phyloP scores from a whole-genome alignment of 2,113 vertebrate genomes.

The Clupea harengus region DNA sequence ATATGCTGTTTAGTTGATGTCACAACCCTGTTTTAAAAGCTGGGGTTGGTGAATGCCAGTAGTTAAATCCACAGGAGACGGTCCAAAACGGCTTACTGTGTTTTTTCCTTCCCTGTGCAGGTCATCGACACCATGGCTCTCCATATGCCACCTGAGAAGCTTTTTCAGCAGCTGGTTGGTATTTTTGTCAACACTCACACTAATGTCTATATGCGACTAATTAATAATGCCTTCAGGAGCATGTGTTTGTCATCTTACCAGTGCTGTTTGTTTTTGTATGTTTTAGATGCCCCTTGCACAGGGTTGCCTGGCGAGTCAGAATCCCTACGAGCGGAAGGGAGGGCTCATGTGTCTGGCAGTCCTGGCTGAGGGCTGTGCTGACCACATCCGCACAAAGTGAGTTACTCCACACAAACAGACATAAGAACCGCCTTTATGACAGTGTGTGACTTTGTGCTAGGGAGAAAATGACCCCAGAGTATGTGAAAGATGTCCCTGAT shows the following conservation, averaged over 20 bases:
- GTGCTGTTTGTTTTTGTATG: background rate
- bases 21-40: background rate
- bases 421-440: background rate
- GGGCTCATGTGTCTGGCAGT: constrained; percentile 86
- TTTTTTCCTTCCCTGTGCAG: constrained; percentile 55
- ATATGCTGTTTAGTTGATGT: background rate
- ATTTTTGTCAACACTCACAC: background rate
- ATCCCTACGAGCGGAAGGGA: constrained; percentile 81
- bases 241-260: background rate
- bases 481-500: background rate
- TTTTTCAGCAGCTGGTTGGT: constrained; percentile 80
- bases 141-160: constrained; percentile 84
- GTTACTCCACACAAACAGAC: background rate
- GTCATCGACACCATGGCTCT: constrained; percentile 86
- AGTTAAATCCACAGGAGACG: background rate
- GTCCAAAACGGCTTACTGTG: background rate
- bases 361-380: constrained; percentile 85
- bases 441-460: background rate
- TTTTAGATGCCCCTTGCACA: constrained; percentile 78
- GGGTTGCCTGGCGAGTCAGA: constrained; percentile 71
- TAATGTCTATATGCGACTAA: background rate
- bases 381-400: constrained; percentile 85
- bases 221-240: background rate
- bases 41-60: background rate
- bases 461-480: background rate